Base-by-base conservation (phyloP, 2,888 invertebrate species). In the Dermolepida albohirtum region DNA sequence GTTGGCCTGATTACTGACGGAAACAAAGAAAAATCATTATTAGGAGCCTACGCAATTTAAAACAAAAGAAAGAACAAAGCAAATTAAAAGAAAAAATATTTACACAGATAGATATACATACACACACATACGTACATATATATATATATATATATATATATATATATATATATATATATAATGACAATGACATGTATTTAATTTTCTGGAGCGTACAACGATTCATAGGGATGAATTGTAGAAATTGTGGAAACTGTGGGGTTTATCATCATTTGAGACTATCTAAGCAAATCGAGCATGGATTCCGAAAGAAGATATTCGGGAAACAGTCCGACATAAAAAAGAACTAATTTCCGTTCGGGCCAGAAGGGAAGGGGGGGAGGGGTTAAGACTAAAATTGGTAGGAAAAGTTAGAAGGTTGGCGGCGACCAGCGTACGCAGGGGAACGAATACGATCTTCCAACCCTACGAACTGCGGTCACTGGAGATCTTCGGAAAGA, bases 291-390 rank as follows among this genome's bases (percentile, higher is more conserved):
- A 79, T 79, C 78, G 78, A 78, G 77, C 78, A 78, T 78, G 76
- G 77, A 77, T 74, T 47, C 76, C 74, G 76, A 78, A 76, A 77
- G 75, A 75, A 78, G 78, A 78, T 79, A 79, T 79, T 78, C 78
- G 77, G 77, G 77, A 78, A 79, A 76, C 79, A 78, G 77, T 78
- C 74, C 77, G 76, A 78, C 78, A 78, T 79, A 80, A 80, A 80
- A 80, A 80, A 78, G 77, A 81, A 79, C 80, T 81, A 80, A 81
- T 81, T 80, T 81, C 80, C 80, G 80, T 77, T 78, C 74, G 77
- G 78, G 77, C 76, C 78, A 75, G 75, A 67, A 10, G 10, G 75
- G 75, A 67, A 10, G 6, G 34, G 34, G 34, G 29, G 29, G 5
- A 62, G 63, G 77, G 77, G 78, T 75, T 77, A 76, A 76, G 75